Evolutionary conservation across 1,140 invertebrate species (phyloP), one percentile per base, ranked within the genome.

Genomic region (Aphelenchoides besseyi): DNA sequence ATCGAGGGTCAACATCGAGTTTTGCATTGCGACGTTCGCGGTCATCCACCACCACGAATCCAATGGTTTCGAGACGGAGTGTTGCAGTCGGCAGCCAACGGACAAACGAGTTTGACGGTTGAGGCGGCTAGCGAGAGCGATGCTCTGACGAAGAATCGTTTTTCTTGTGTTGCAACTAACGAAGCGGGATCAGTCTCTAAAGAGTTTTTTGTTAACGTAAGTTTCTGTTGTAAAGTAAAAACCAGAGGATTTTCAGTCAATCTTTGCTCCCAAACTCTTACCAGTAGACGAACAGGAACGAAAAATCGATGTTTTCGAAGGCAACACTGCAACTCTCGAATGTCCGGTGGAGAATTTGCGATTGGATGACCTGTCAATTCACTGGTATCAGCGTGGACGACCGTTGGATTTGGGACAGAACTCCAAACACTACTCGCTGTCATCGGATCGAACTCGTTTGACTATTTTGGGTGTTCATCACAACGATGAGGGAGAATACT

Each of bases 21-120:
- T 16, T 41, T 74, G 0, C 12, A 28, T 8, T 74, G 73, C 72
- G 28, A 41, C 26, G 41, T 75, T n/a, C 26, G 48, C 5, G 73
- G 73, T 26, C 68, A 76, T 48, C 73, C 73, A 28, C 12, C 90
- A 30, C 91, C 93, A 0, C 88, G 88, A 12, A 89, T 95, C 12
- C 90, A 91, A 81, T 95, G 92, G 93, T 88, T 90, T 55, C 90
- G 90, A 82, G 90, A 92, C 82, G 90, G 89, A 16, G 86, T 89
- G 72, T 83, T 86, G 53, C 87, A 90, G 3, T 3, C 30, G 5
- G 69, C 48, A 2, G 29, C 28, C 18, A 69, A 53, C 35, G 61
- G 78, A 29, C 52, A 75, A 30, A 26, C 61, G 26, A 48, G 26
- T 12, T n/a, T 71, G 8, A 68, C 64, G 26, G 32, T 57, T 16